Base-by-base conservation (phyloP, 2,888 invertebrate species). In the Drosophila algonquin region DNA sequence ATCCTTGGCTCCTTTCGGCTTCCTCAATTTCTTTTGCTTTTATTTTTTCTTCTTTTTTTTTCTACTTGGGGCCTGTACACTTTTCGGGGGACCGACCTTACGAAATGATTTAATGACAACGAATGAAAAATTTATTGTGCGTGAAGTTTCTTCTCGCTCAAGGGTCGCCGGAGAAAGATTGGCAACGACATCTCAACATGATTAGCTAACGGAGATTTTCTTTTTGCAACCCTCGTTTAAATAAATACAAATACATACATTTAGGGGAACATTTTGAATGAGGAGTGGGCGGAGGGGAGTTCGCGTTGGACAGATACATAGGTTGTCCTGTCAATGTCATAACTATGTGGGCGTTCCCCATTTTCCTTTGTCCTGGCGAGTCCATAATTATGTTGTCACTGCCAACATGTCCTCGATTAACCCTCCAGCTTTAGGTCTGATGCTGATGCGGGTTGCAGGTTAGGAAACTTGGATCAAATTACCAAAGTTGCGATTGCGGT, bases 101-200 rank as follows among this genome's bases (percentile, higher is more conserved):
- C 60, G 62, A 80, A 87, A 87, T 90, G 89, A 90, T 90, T 90
- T 91, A 90, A 91, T 87, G 91, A 85, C 83, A 81, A 72, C 78
- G 76, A 81, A 83, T 81, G 77, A 87, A 90, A 90, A 90, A 90
- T 91, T 91, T 91, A 91, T 91, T 87, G 89, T 89, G 88, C 91
- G 90, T 91, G 79, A 91, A 91, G 75, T 80, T 78, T 67, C 77
- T 64, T 59, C 63, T 59, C 53, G 54, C 55, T 64, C 60, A 71
- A 64, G 83, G 86, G 79, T 82, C 75, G 76, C 51, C 16, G 47
- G 45, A 70, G 69, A 72, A 79, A 40, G 40, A 80, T 82, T 82
- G 86, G 77, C 81, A 86, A 80, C 60, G 79, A 80, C 69, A 77
- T 73, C 63, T 69, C 53, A 4, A 59, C 63, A 70, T 48, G 64